A percentile compares a stretch with the other conserved stretches of the same genome.
phyloP scores from a whole-genome alignment of 2,888 invertebrate genomes.

The Microdon myrmicae region DNA sequence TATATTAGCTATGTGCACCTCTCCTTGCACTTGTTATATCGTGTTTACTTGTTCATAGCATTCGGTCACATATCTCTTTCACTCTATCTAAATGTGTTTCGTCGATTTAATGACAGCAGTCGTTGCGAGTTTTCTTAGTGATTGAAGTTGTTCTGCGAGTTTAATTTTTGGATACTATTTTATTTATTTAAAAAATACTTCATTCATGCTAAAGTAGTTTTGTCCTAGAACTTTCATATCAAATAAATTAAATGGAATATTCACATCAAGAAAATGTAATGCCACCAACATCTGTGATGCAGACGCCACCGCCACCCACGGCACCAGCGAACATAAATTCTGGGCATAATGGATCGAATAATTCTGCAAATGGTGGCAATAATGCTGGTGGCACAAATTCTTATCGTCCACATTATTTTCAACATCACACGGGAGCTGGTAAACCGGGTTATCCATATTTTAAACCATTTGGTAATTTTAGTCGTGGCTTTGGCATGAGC shows the following conservation, averaged over 20 bases:
- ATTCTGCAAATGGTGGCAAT: constrained; percentile 54
- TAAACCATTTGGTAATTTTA: constrained; percentile 65
- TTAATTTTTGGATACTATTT: no score
- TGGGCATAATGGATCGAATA: constrained; percentile 31
- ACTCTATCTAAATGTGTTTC: no score
- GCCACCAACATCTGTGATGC: constrained; percentile 54
- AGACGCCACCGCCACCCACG: constrained; percentile 55
- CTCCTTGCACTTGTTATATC: no score
- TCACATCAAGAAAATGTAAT: constrained; percentile 61
- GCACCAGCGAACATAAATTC: constrained; percentile 32
- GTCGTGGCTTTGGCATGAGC: constrained; percentile 71
- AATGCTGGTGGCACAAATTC: constrained; percentile 33
- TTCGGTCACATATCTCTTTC: no score
- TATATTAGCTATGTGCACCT: no score
- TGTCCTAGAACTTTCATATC: constrained; percentile 8
- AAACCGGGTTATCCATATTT: constrained; percentile 65
- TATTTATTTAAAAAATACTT: no score
- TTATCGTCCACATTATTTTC: constrained; percentile 60
- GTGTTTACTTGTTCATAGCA: no score
- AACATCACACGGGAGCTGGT: constrained; percentile 62
- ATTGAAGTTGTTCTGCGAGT: no score
- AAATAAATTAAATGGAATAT: constrained; percentile 54
- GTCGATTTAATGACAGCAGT: no score
- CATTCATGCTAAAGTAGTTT: no score
- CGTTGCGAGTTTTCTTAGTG: no score